Percentiles rank a stretch among this genome's conserved stretches.
Evolutionary conservation across 2,888 invertebrate species (phyloP).

Genomic region (Druceiella hillmani): DNA sequence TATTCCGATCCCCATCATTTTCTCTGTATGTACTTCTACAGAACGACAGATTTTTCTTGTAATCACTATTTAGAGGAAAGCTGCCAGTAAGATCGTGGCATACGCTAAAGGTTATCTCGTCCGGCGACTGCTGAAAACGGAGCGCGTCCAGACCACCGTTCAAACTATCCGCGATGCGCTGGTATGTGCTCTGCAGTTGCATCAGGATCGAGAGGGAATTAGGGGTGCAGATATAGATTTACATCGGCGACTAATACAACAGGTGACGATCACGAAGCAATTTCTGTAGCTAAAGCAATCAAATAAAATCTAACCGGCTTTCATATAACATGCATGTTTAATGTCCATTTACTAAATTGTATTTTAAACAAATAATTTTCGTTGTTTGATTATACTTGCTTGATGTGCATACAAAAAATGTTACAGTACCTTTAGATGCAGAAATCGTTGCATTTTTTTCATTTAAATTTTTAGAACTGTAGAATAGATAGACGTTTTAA

Average conservation of each 20-base stretch:
- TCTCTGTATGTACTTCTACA: too few species aligned
- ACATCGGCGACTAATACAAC: slow-evolving; percentile 67
- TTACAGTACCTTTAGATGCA: too few species aligned
- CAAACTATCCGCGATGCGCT: slow-evolving; percentile 76
- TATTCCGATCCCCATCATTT: too few species aligned
- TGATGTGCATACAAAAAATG: too few species aligned
- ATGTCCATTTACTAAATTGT: neutral
- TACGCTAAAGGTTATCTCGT: slow-evolving; percentile 72
- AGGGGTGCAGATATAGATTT: slow-evolving; percentile 63
- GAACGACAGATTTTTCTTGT: too few species aligned
- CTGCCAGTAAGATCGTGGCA: slow-evolving; percentile 64
- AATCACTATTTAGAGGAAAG: slow-evolving; percentile 45
- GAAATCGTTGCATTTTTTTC: too few species aligned
- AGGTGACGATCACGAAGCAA: slow-evolving; percentile 40
- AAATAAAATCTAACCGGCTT: neutral
- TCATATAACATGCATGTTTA: neutral
- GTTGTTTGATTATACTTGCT: too few species aligned
- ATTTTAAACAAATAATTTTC: slow-evolving; percentile 3
- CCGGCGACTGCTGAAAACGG: slow-evolving; percentile 74
- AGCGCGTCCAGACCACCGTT: slow-evolving; percentile 72
- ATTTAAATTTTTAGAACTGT: too few species aligned
- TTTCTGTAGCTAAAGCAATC: slow-evolving; percentile 1
- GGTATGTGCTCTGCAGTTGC: slow-evolving; percentile 69
- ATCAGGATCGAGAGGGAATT: slow-evolving; percentile 55
- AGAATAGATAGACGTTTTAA: too few species aligned